These are phyloP conservation scores for Ophion ellenae DNA, from an alignment of 2,888 invertebrate species.

Conservation along the genomic window DNA sequence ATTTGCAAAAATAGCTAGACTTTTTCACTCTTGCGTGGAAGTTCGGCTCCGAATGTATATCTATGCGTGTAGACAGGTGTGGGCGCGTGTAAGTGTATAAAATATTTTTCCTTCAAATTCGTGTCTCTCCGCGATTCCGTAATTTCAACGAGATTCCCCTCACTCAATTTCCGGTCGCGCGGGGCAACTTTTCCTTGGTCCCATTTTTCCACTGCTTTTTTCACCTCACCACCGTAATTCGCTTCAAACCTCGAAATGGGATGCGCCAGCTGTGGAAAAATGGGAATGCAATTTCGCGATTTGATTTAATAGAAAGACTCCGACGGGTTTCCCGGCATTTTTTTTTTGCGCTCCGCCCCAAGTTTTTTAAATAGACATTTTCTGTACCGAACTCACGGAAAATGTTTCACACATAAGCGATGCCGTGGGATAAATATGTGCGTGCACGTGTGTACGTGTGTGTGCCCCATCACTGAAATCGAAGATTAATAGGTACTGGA, in stretches of 20 bases:
- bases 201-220: slow-evolving; percentile 11
- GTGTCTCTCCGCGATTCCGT: slow-evolving; percentile 1
- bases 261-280: too few relatives aligned
- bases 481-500: too few relatives aligned
- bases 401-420: too few relatives aligned
- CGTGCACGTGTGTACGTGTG: too few relatives aligned
- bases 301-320: not conserved
- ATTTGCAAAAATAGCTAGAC: too few relatives aligned
- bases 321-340: too few relatives aligned
- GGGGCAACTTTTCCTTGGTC: slow-evolving; percentile 32
- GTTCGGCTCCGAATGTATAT: not conserved
- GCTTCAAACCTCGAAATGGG: not conserved
- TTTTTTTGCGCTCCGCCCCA: too few relatives aligned
- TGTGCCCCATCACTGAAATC: too few relatives aligned
- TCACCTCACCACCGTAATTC: not conserved
- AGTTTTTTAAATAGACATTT: too few relatives aligned
- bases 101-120: not conserved
- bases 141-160: slow-evolving; percentile 23
- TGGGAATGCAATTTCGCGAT: too few relatives aligned
- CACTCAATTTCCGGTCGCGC: slow-evolving; percentile 25
- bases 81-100: not conserved
- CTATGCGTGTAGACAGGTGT: not conserved
- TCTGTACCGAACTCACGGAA: not conserved
- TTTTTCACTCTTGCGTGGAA: too few relatives aligned
- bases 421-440: too few relatives aligned